Percentiles rank a stretch among this genome's conserved stretches.
These are phyloP conservation scores for Zaprionus capensis DNA, from an alignment of 1,140 invertebrate genomes.

Conservation along the genomic window DNA sequence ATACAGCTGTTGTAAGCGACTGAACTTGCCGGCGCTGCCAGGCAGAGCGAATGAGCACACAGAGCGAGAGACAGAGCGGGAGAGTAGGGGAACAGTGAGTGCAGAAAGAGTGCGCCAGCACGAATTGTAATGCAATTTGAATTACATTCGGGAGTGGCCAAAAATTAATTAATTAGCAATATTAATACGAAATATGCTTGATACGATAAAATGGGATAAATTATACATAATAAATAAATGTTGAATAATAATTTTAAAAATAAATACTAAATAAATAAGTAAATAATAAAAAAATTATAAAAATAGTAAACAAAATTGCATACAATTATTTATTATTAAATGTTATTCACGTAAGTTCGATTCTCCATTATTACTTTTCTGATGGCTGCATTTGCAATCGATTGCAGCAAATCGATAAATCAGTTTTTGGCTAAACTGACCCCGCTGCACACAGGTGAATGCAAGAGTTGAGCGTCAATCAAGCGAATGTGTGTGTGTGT, in stretches of 20 bases:
- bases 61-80: not conserved
- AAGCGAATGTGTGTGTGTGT: conserved; percentile 19
- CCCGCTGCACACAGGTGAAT: conserved; percentile 34
- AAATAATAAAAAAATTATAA: not conserved
- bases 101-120: not conserved
- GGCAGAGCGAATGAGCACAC: not conserved
- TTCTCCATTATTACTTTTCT: not conserved
- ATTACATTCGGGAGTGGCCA: not conserved
- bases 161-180: not conserved
- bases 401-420: conserved; percentile 8
- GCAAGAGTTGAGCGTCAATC: conserved; percentile 15
- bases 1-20: not conserved
- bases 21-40: conserved; percentile 6
- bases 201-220: too few species aligned
- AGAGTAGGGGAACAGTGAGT: not conserved
- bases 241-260: too few species aligned
- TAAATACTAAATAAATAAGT: not conserved
- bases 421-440: conserved; percentile 5
- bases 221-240: too few species aligned
- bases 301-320: not conserved
- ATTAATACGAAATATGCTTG: not conserved
- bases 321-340: not conserved
- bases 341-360: not conserved
- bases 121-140: not conserved
- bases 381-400: not conserved